Base-by-base conservation (phyloP, 1,140 invertebrate genomes). In the Plectus sambesii region DNA sequence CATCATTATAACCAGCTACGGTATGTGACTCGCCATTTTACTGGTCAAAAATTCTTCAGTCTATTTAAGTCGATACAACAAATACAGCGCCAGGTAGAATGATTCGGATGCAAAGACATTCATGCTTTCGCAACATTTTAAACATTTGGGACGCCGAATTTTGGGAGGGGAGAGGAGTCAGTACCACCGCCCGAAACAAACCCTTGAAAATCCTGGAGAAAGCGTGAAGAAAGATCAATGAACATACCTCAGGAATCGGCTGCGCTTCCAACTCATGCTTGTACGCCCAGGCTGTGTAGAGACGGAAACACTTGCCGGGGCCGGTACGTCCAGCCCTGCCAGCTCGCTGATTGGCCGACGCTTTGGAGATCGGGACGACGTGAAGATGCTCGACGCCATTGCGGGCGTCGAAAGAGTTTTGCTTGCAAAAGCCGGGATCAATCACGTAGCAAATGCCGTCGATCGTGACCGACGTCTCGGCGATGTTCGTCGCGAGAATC, bases 331-430 rank as follows among this genome's bases (percentile, higher is more conserved):
- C 89, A 20, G 89, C 88, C 62, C 88, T 72, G 2, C 88, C 87
- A 2, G 88, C 87, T 62, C 88, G 72, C 70, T 94, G 89, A 75
- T 92, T 92, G 0, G 89, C 88, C 36, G 87, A 89, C 1, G 85
- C 87, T 65, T 94, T 96, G 3, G 92, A 97, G 44, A 99, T 92
- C 9, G 93, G 94, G 9, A 90, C 88, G 2, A 99, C 87, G 73
- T 93, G 84, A 33, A 99, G 75, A 62, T 88, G 93, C 68, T 98
- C 93, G 86, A 99, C 96, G 15, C 93, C 89, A 8, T 88, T 93
- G 53, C 87, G 76, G 0, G 93, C 88, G n/a, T 98, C 97, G 66
- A 94, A 99, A 71, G 92, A 93, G 69, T 97, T 98, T 74, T 97
- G 90, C 70, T 99, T 99, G 36, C 87, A 89, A 74, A 55, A 15